A percentile compares a stretch with the other conserved stretches of the same genome.
Evolutionary conservation across 92 coral and sea anemone species (phyloP).

Genomic region (Porites lobata): DNA sequence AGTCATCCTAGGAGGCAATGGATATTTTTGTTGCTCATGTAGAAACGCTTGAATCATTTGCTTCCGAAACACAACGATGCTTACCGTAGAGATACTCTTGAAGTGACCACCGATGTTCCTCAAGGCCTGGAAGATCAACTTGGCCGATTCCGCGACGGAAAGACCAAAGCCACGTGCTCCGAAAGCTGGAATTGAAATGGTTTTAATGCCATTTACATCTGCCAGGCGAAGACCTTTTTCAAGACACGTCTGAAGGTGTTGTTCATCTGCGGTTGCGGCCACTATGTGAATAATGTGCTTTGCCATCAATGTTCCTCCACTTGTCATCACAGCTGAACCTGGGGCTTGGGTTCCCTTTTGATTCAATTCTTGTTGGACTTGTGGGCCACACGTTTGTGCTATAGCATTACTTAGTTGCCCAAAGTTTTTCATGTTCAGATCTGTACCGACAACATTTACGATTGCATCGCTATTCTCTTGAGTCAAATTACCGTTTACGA

Average conservation of each 20-base stretch:
- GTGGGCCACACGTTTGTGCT: constrained; percentile 46
- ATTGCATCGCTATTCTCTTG: constrained; percentile 55
- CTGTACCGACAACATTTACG: constrained; percentile 38
- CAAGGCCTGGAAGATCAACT: constrained; percentile 46
- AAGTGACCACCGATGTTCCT: constrained; percentile 12
- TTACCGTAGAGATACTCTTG: constrained; percentile 22
- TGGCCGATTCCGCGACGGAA: constrained; percentile 34
- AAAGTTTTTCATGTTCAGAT: constrained; percentile 67
- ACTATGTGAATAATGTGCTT: constrained; percentile 34
- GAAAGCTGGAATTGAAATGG: constrained; percentile 62
- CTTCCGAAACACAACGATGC: constrained; percentile 51
- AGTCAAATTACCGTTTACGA: constrained; percentile 48
- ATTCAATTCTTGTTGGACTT: constrained; percentile 61
- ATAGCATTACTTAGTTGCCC: constrained; percentile 73
- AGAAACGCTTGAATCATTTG: constrained; percentile 55
- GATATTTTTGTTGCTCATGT: constrained; percentile 40
- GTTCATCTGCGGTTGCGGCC: not conserved
- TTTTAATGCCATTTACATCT: constrained; percentile 27
- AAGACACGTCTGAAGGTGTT: constrained; percentile 31
- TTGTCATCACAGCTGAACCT: constrained; percentile 71
- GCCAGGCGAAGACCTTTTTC: constrained; percentile 41
- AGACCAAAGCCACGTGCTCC: constrained; percentile 63
- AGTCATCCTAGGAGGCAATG: not conserved
- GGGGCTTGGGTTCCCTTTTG: constrained; percentile 45
- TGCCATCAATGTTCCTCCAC: not conserved